A percentile compares a stretch with the other conserved stretches of the same genome.
Evolutionary conservation across 2,797 vertebrate species (phyloP).

Genomic region (Pelobates cultripes): DNA sequence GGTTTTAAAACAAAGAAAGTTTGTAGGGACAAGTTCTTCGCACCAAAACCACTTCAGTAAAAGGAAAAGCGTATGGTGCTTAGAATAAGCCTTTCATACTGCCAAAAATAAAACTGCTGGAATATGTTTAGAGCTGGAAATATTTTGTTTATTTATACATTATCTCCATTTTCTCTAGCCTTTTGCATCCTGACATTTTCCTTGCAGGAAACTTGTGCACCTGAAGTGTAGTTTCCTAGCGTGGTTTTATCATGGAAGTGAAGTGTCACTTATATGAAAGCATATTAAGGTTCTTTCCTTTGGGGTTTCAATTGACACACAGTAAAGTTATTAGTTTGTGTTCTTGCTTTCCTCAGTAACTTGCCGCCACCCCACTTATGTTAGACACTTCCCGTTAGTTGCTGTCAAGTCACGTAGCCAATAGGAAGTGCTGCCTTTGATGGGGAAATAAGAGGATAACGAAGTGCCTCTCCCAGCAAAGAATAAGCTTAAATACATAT

Average conservation of each 20-base stretch:
- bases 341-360: neutral
- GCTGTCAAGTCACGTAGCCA: neutral
- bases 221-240: neutral
- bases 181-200: neutral
- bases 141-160: neutral
- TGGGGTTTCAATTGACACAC: neutral
- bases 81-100: too few species aligned
- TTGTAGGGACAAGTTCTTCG: too few species aligned
- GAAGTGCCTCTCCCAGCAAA: too few species aligned
- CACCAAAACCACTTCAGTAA: too few species aligned
- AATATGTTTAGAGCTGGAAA: neutral
- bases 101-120: neutral
- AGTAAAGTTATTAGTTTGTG: neutral
- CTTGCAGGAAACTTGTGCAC: neutral
- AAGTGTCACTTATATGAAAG: neutral
- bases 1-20: too few species aligned
- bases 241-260: neutral
- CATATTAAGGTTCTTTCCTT: neutral
- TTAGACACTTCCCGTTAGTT: neutral
- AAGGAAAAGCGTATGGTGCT: too few species aligned
- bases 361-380: neutral
- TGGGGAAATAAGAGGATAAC: neutral
- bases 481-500: too few species aligned
- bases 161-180: neutral
- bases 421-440: neutral